Evolutionary conservation across 2,113 vertebrate species (phyloP).

Genomic region (Brachypteracias leptosomus): DNA sequence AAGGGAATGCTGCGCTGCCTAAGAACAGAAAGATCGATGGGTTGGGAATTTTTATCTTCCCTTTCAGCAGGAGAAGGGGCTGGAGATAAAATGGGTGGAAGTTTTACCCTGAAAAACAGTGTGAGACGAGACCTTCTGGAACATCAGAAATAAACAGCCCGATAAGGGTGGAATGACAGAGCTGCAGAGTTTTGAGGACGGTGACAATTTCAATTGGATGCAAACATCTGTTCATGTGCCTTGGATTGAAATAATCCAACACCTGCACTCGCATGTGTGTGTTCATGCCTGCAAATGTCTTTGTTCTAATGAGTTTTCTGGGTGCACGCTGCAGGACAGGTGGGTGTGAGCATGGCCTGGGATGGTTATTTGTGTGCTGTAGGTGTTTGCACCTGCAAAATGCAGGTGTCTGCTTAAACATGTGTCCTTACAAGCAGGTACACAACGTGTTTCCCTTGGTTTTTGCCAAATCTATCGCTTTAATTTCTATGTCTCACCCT

Average conservation of each 20-base stretch:
- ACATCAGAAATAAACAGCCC: neutral
- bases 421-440: neutral
- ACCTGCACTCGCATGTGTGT: neutral
- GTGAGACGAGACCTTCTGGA: neutral
- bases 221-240: conserved; percentile 50
- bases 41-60: neutral
- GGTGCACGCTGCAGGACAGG: neutral
- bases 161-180: neutral
- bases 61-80: neutral
- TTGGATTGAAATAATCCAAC: neutral
- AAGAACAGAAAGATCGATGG: neutral
- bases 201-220: conserved; percentile 19
- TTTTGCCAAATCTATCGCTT: neutral
- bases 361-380: neutral
- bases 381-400: conserved; percentile 28
- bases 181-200: conserved; percentile 2
- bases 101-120: neutral
- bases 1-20: neutral
- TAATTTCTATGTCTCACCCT: neutral
- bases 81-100: neutral
- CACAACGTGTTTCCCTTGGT: neutral
- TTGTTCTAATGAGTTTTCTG: neutral
- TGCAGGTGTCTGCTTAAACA: neutral
- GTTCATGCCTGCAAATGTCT: neutral
- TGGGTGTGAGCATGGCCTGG: neutral